Conservation (phyloP, 1,140 invertebrate genomes). For the Leptoteleia sp. region DNA sequence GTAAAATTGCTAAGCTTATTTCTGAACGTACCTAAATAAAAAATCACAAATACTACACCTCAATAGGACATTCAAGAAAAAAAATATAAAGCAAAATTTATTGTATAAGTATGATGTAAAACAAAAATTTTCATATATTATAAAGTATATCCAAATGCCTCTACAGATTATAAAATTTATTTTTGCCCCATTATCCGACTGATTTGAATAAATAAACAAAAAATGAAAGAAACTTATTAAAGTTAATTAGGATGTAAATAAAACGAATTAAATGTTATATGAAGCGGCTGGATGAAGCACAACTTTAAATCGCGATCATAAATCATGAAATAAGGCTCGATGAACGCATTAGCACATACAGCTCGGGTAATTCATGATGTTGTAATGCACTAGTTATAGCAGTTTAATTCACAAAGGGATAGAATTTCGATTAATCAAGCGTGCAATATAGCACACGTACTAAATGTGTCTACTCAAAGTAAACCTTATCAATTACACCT, state of each 20-base stretch:
- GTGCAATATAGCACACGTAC: slow-evolving; percentile 29
- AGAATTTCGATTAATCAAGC: slow-evolving; percentile 64
- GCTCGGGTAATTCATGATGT: slow-evolving; percentile 63
- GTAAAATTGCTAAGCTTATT: neutral
- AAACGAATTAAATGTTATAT: slow-evolving; percentile 42
- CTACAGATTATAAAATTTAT: no score
- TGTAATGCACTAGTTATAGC: slow-evolving; percentile 60
- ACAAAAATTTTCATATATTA: no score
- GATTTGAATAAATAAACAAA: slow-evolving; percentile 15
- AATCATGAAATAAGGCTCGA: slow-evolving; percentile 60
- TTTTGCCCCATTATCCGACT: no score
- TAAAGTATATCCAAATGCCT: no score
- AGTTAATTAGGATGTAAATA: slow-evolving; percentile 45
- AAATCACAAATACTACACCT: no score
- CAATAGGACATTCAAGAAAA: no score
- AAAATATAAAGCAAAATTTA: no score
- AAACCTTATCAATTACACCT: no score
- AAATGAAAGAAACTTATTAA: slow-evolving; percentile 21
- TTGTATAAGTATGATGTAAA: no score
- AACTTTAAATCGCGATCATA: slow-evolving; percentile 55
- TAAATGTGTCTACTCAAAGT: slow-evolving; percentile 48
- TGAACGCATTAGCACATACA: slow-evolving; percentile 55
- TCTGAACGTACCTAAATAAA: no score
- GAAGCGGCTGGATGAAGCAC: slow-evolving; percentile 11
- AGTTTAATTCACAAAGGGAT: slow-evolving; percentile 64